Evolutionary conservation across 2,797 vertebrate species (phyloP).

Genomic region (Rhinophrynus dorsalis): DNA sequence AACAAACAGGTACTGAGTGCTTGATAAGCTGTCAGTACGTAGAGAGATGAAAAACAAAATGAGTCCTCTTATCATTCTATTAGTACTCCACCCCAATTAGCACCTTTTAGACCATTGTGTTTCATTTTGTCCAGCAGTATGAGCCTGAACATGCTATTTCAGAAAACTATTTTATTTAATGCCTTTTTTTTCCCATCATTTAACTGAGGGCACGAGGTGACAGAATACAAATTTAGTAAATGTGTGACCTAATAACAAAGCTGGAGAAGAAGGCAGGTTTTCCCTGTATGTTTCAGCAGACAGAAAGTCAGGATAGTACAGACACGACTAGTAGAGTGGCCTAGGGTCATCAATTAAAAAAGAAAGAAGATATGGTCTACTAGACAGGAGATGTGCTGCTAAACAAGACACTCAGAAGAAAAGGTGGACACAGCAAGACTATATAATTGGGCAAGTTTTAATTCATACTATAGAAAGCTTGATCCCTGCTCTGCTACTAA

Average conservation of each 20-base stretch:
- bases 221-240: slow-evolving; percentile 24
- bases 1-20: slow-evolving; percentile 71
- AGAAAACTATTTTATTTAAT: slow-evolving; percentile 30
- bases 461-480: slow-evolving; percentile 25
- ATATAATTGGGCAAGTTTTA: slow-evolving; percentile 43
- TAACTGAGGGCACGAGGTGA: slow-evolving; percentile 8
- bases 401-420: slow-evolving; percentile 26
- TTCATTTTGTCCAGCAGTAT: slow-evolving; percentile 55
- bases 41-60: slow-evolving; percentile 61
- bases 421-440: slow-evolving; percentile 32
- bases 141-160: slow-evolving; percentile 61
- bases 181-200: slow-evolving; percentile 2
- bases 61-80: slow-evolving; percentile 65
- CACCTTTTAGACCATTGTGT: slow-evolving; percentile 60
- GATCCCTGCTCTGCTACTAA: slow-evolving; percentile 21
- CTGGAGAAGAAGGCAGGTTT: slow-evolving; percentile 23
- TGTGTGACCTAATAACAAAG: slow-evolving; percentile 23
- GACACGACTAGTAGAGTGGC: not conserved
- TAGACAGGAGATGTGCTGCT: slow-evolving; percentile 9
- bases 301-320: slow-evolving; percentile 11
- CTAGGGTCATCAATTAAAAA: slow-evolving; percentile 1
- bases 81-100: slow-evolving; percentile 59
- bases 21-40: slow-evolving; percentile 76
- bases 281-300: slow-evolving; percentile 22
- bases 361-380: slow-evolving; percentile 11